A percentile compares a stretch with the other conserved stretches of the same genome.
phyloP scores from a whole-genome alignment of 2,888 invertebrate genomes.

The Drosophila histrio region DNA sequence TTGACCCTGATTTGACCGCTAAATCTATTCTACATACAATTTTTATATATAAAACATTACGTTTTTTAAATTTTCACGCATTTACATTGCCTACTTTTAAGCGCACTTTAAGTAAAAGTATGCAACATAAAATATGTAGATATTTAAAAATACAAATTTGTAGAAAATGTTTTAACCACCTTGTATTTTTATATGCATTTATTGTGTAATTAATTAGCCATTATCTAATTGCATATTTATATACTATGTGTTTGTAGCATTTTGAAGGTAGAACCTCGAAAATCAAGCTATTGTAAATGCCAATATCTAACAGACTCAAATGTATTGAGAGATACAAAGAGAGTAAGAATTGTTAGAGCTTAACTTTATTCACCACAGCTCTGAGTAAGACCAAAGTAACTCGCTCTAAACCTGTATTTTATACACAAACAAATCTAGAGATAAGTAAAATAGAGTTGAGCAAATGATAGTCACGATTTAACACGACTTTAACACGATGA shows the following conservation, averaged over 20 bases:
- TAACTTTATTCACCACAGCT: slow-evolving; percentile 16
- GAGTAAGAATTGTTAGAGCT: neutral
- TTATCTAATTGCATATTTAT: neutral
- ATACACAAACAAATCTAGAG: slow-evolving; percentile 3
- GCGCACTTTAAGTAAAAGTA: slow-evolving; percentile 13
- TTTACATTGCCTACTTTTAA: slow-evolving; percentile 17
- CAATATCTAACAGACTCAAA: slow-evolving; percentile 20
- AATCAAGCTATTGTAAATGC: neutral
- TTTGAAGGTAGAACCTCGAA: neutral
- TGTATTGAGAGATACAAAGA: neutral
- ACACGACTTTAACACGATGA: slow-evolving; percentile 8
- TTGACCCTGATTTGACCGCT: neutral
- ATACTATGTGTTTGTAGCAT: neutral
- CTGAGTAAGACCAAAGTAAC: neutral
- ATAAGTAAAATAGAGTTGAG: slow-evolving; percentile 15
- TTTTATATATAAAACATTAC: neutral
- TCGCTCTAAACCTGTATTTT: slow-evolving; percentile 48
- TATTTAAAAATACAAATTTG: neutral
- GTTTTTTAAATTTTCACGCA: neutral
- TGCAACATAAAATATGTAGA: slow-evolving; percentile 1
- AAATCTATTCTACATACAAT: neutral
- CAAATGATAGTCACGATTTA: neutral
- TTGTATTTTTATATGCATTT: neutral
- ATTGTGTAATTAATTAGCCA: neutral
- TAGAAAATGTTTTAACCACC: neutral